These are phyloP conservation scores for Eriocheir sinensis DNA, from an alignment of 1,140 invertebrate genomes.

Conservation along the genomic window DNA sequence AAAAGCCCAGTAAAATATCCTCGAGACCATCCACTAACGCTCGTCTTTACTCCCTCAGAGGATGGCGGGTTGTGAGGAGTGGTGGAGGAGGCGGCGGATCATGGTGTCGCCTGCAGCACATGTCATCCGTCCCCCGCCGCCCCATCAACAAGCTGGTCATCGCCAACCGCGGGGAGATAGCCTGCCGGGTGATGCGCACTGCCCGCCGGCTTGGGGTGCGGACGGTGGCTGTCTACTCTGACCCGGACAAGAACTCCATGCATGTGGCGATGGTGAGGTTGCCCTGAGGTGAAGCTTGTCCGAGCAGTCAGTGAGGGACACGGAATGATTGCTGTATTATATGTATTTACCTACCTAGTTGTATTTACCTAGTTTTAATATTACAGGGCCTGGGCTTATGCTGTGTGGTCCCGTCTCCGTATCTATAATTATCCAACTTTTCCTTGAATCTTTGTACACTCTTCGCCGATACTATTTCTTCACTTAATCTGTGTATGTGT, in stretches of 20 bases:
- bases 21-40: too few species aligned
- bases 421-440: too few species aligned
- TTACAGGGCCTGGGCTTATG: background rate
- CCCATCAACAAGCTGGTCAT: constrained; percentile 91
- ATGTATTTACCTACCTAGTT: too few species aligned
- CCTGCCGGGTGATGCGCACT: constrained; percentile 94
- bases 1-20: too few species aligned
- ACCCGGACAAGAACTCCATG: constrained; percentile 91
- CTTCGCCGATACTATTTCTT: too few species aligned
- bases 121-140: constrained; percentile 10
- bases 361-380: too few species aligned
- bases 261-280: constrained; percentile 88
- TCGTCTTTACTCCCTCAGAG: constrained; percentile 29
- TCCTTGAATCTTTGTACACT: too few species aligned
- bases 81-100: background rate
- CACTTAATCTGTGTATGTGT: too few species aligned
- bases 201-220: constrained; percentile 94
- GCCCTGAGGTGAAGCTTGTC: background rate
- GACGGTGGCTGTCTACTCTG: constrained; percentile 97
- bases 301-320: background rate
- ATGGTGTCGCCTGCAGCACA: constrained; percentile 42
- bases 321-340: background rate
- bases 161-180: constrained; percentile 99
- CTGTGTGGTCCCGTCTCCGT: too few species aligned
- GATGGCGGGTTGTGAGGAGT: constrained; percentile 42